These are phyloP conservation scores for Corythaeola cristata DNA, from an alignment of 2,113 vertebrate species.

Conservation along the genomic window DNA sequence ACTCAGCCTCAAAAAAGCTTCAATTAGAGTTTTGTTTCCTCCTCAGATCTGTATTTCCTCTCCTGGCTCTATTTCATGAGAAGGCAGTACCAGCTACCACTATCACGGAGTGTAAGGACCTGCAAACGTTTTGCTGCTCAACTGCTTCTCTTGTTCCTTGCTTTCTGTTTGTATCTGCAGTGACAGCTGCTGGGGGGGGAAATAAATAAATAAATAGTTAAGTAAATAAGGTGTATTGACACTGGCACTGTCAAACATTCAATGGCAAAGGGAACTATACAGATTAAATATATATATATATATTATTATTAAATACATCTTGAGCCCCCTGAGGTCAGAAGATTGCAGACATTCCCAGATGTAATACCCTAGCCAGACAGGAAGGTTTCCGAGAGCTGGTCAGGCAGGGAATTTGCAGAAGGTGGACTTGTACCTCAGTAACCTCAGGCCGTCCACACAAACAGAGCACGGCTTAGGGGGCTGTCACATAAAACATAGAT, in stretches of 20 bases:
- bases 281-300: too few species aligned
- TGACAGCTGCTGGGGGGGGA: not conserved
- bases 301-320: not conserved
- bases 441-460: not conserved
- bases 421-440: accelerated
- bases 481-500: not conserved
- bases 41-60: not conserved
- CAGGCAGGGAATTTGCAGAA: not conserved
- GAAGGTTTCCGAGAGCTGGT: not conserved
- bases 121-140: not conserved
- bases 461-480: not conserved
- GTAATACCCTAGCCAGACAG: not conserved
- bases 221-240: not conserved
- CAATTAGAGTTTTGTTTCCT: not conserved
- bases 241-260: too few species aligned
- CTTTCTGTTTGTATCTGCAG: not conserved
- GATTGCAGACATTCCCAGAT: not conserved
- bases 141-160: not conserved
- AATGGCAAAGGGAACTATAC: not conserved
- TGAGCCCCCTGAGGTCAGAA: not conserved
- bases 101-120: not conserved
- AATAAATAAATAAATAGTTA: too few species aligned
- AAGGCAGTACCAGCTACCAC: not conserved
- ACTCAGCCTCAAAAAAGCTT: not conserved
- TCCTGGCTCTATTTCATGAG: not conserved